Evolutionary conservation across 2,113 vertebrate genomes (phyloP).

Genomic region (Echinops telfairi): DNA sequence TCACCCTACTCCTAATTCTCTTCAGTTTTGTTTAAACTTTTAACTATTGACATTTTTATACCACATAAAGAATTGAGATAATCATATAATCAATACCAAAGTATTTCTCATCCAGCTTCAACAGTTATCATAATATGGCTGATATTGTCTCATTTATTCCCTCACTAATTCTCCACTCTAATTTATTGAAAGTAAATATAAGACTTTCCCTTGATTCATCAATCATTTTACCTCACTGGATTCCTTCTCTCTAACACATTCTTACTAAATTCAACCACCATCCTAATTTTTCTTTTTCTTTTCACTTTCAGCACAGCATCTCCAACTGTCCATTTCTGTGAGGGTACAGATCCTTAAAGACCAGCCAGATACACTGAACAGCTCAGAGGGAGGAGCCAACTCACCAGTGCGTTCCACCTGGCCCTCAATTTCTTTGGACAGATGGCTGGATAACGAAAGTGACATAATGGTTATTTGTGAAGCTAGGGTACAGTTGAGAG

Average conservation of each 20-base stretch:
- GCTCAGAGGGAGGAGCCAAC: background rate
- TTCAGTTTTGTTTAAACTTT: no score
- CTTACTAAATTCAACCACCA: background rate
- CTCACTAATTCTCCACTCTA: background rate
- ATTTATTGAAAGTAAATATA: background rate
- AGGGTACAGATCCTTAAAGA: background rate
- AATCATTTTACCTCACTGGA: background rate
- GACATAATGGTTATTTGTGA: background rate
- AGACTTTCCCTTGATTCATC: background rate
- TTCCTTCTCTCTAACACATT: no score
- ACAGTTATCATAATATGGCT: background rate
- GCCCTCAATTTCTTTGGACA: background rate
- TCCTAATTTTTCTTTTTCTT: background rate
- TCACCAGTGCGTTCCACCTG: background rate
- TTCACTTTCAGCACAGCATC: slow-evolving; percentile 6
- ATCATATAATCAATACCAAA: no score
- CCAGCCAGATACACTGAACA: background rate
- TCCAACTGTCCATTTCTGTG: background rate
- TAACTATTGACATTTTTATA: no score
- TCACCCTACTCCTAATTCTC: no score
- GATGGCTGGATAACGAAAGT: background rate
- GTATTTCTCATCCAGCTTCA: background rate
- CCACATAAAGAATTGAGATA: no score
- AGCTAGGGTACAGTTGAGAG: accelerated
- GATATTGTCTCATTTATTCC: background rate